Percentiles rank a stretch among this genome's conserved stretches.
phyloP scores from a whole-genome alignment of 1,140 invertebrate species.

The Ceratoteleas bidentatus region DNA sequence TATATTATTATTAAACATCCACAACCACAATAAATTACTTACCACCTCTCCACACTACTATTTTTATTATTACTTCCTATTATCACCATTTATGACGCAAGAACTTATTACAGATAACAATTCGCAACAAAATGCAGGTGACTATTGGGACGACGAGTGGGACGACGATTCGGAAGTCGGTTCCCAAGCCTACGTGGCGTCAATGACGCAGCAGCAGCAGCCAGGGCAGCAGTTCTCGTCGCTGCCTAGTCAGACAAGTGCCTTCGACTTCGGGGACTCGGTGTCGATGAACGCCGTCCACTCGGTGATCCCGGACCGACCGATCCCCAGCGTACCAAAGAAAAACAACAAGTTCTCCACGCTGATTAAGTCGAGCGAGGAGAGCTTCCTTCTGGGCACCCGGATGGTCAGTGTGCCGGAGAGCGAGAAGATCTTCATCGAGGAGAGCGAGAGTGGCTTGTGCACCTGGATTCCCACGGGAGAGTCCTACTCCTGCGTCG shows the following conservation, averaged over 20 bases:
- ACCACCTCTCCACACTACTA: no score
- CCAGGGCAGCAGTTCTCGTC: constrained; percentile 71
- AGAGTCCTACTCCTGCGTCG: constrained; percentile 89
- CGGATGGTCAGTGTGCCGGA: constrained; percentile 88
- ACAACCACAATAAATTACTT: no score
- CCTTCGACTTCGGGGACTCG: constrained; percentile 78
- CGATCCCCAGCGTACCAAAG: constrained; percentile 83
- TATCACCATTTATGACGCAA: no score
- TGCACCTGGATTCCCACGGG: constrained; percentile 88
- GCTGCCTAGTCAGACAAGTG: constrained; percentile 65
- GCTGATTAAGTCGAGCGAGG: constrained; percentile 94
- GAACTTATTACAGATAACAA: constrained; percentile 41
- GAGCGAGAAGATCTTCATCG: constrained; percentile 88
- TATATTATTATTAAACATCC: no score
- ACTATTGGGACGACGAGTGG: constrained; percentile 93
- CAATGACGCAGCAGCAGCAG: constrained; percentile 47
- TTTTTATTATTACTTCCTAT: no score
- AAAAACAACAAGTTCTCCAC: constrained; percentile 94
- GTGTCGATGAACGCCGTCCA: constrained; percentile 79
- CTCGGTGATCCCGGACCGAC: constrained; percentile 83
- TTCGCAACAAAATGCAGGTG: constrained; percentile 79
- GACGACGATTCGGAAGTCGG: constrained; percentile 92
- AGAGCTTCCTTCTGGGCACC: constrained; percentile 94
- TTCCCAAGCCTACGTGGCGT: constrained; percentile 86
- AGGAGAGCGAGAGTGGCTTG: constrained; percentile 85